phyloP scores from a whole-genome alignment of 2,113 vertebrate genomes.

The Plestiodon gilberti region DNA sequence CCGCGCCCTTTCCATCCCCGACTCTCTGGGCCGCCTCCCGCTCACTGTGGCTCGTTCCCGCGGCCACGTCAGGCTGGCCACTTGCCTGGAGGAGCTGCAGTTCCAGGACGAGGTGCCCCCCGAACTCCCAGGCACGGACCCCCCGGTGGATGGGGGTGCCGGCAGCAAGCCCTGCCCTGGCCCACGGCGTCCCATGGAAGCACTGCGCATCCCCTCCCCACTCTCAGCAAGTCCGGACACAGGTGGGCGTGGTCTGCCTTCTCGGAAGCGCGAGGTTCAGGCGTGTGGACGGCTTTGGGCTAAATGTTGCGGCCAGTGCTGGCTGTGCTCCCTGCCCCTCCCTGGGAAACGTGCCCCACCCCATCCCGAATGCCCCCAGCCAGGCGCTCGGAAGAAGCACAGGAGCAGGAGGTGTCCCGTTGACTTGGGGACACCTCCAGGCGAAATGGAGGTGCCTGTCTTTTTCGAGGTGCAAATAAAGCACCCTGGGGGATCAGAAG shows the following conservation, averaged over 20 bases:
- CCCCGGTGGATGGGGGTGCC: neutral
- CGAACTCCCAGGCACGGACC: neutral
- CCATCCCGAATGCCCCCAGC: too few species aligned
- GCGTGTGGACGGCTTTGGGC: too few species aligned
- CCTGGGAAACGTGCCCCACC: neutral
- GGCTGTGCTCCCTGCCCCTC: too few species aligned
- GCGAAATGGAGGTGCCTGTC: too few species aligned
- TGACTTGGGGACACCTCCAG: too few species aligned
- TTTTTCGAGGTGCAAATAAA: too few species aligned
- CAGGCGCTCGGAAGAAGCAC: too few species aligned
- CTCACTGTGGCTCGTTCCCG: conserved; percentile 86
- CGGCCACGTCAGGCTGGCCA: conserved; percentile 86
- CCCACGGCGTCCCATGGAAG: conserved; percentile 24
- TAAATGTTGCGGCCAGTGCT: neutral
- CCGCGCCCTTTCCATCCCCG: conserved; percentile 84
- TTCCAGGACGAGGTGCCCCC: conserved; percentile 59
- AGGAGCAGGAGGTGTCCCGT: too few species aligned
- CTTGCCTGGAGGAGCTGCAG: conserved; percentile 85
- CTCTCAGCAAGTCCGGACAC: conserved; percentile 87
- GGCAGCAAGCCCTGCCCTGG: neutral
- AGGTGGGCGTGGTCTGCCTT: conserved; percentile 79
- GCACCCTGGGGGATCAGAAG: too few species aligned
- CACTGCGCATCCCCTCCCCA: conserved; percentile 67
- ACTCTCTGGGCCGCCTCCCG: conserved; percentile 88
- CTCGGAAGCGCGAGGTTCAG: too few species aligned